Evolutionary conservation across 2,113 vertebrate genomes (phyloP).

Genomic region (Leiothrix lutea): DNA sequence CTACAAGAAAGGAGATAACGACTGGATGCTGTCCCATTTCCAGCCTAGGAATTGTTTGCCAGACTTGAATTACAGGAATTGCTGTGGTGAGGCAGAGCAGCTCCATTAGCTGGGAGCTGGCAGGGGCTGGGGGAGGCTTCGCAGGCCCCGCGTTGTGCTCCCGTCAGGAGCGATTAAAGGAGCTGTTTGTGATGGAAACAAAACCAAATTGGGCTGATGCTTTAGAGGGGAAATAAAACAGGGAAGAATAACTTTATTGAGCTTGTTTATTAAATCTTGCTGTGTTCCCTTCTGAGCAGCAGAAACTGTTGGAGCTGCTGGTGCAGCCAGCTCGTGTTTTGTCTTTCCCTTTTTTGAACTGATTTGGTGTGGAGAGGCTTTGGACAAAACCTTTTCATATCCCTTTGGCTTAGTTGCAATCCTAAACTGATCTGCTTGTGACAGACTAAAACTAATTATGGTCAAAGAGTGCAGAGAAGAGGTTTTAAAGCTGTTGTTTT

Average conservation of each 20-base stretch:
- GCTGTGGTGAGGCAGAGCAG: background rate
- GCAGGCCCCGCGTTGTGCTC: background rate
- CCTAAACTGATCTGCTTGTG: background rate
- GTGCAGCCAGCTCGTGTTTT: background rate
- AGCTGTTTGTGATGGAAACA: background rate
- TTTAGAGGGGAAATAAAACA: background rate
- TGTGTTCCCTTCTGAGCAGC: background rate
- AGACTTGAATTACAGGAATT: conserved; percentile 23
- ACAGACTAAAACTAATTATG: background rate
- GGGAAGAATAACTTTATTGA: background rate
- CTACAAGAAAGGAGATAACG: background rate
- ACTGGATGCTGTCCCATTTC: conserved; percentile 16
- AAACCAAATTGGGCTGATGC: background rate
- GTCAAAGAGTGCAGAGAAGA: background rate
- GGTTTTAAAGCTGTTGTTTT: background rate
- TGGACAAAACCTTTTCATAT: background rate
- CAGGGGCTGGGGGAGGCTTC: background rate
- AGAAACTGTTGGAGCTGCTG: background rate
- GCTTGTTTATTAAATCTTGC: background rate
- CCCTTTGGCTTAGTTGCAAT: background rate
- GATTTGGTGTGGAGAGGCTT: background rate
- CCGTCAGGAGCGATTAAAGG: background rate
- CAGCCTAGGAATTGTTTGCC: background rate
- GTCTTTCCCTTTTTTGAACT: background rate
- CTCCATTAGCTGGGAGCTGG: background rate